Evolutionary conservation across 1,140 invertebrate species (phyloP), one percentile per base, ranked within the genome.

Genomic region (Eueides isabella): DNA sequence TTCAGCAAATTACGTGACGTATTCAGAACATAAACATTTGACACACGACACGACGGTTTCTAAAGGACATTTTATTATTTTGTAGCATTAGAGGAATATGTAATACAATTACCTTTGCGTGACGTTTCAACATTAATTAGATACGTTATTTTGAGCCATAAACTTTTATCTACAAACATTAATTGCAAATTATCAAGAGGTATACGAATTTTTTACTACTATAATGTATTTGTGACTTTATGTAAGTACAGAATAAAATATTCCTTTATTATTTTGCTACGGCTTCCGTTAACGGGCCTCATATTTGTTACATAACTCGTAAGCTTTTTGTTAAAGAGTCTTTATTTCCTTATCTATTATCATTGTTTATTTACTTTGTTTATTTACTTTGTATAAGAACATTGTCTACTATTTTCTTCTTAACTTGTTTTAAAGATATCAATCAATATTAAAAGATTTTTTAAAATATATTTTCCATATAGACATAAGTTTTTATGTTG

Each of bases 61-160:
- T 23, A 55, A 55, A 26, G 23, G 48, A 55, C 48, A 26, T 26
- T 26, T 55, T 55, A 55, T 55, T 26, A 26, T 55, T 55, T 55
- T 55, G 2, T 55, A 12, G 48, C 48, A 55, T 55, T 55, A 26
- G 48, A 55, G 23, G 48, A 55, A 55, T 55, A 55, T 55, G 48
- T 55, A 55, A 55, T 55, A 55, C 23, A 44, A 44, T 44, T 44
- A 55, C 48, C 19, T 55, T 55, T 55, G 48, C 48, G 48, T 55
- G 48, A 55, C 19, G 48, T 55, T 55, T 55, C 48, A 5, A 55
- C 48, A 55, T 55, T 26, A 55, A 55, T 55, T 26, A 55, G 48
- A 55, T 55, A 55, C 23, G 23, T 55, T 55, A 55, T 55, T 55
- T 55, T 55, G 48, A 55, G 48, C 23, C 9, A 55, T 55, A 55